Evolutionary conservation across 2,888 invertebrate genomes (phyloP).

Genomic region (Bimastos eiseni): DNA sequence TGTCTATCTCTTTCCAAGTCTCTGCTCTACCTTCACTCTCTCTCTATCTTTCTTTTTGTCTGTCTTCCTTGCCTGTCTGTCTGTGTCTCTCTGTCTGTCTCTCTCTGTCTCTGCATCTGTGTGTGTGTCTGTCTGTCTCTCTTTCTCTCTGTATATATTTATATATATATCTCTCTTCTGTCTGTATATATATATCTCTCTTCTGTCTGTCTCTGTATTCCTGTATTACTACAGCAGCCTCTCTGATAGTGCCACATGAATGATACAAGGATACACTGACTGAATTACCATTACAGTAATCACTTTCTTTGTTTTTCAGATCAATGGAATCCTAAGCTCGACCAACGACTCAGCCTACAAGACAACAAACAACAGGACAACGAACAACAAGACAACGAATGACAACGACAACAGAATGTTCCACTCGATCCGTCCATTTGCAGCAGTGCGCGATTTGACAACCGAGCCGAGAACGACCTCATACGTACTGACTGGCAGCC

Average conservation of each 20-base stretch:
- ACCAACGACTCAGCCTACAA: not conserved
- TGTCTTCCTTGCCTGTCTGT: too few relatives aligned
- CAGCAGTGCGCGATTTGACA: not conserved
- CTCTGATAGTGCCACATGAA: too few relatives aligned
- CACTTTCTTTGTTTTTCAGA: not conserved
- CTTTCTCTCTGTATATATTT: too few relatives aligned
- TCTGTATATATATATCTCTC: too few relatives aligned
- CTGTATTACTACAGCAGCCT: not conserved
- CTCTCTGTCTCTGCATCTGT: too few relatives aligned
- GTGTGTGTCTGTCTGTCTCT: too few relatives aligned
- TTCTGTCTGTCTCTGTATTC: not conserved
- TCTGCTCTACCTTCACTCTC: not conserved
- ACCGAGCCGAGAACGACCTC: not conserved
- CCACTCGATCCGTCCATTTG: not conserved
- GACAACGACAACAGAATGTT: not conserved
- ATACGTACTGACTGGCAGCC: slow-evolving; percentile 1
- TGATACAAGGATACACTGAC: too few relatives aligned
- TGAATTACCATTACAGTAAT: not conserved
- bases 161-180: too few relatives aligned
- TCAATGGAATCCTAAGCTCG: not conserved
- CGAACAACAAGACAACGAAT: not conserved
- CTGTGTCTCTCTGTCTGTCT: too few relatives aligned
- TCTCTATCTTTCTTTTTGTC: not conserved
- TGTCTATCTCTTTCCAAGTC: too few relatives aligned
- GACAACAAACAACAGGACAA: not conserved